Percentiles rank a stretch among this genome's conserved stretches.
phyloP scores from a whole-genome alignment of 1,140 invertebrate genomes.

The Latrodectus geometricus region DNA sequence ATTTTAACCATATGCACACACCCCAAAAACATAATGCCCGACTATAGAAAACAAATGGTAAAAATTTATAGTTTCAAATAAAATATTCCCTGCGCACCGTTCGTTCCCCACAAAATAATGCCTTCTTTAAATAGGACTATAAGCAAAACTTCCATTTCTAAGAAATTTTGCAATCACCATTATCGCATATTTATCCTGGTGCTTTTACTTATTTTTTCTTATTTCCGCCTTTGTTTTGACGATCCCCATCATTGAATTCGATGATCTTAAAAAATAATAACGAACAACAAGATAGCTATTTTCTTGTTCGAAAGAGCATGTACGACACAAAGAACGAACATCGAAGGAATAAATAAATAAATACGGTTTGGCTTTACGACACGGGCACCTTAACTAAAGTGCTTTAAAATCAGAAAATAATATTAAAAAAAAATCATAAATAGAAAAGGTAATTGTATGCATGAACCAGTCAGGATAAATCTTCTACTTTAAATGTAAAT shows the following conservation, averaged over 20 bases:
- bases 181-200: no score
- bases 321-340: background rate
- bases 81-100: no score
- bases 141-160: no score
- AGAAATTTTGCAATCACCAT: no score
- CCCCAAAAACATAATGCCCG: no score
- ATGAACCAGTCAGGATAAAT: conserved; percentile 39
- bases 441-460: conserved; percentile 44
- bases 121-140: no score
- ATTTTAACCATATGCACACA: no score
- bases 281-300: background rate
- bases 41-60: no score
- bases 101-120: no score
- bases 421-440: conserved; percentile 16
- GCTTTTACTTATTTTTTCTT: no score
- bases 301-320: background rate
- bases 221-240: background rate
- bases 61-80: no score
- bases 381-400: conserved; percentile 23
- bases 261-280: background rate
- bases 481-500: conserved; percentile 59
- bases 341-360: background rate
- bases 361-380: background rate
- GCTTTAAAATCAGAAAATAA: conserved; percentile 32
- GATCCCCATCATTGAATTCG: background rate